Evolutionary conservation across 1,140 invertebrate species (phyloP), one percentile per base, ranked within the genome.

Genomic region (Pseudoatta argentina): DNA sequence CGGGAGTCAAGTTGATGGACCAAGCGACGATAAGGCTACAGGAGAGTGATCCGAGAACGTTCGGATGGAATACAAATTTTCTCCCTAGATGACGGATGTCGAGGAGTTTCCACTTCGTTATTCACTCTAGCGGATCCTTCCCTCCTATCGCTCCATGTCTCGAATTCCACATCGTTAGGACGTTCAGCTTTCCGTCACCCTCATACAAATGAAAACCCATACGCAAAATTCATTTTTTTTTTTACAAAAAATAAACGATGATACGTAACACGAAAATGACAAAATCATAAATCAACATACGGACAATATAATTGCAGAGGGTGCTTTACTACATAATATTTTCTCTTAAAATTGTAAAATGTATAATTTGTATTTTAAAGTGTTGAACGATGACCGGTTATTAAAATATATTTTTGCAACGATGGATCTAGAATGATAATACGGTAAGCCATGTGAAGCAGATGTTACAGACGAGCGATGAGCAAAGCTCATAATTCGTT

Each of bases 1-100:
- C 86, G 69, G 72, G 89, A 93, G 92, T 92, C 90, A 92, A 93
- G 90, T 93, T 93, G 93, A 93, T 93, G 91, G 92, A 91, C 92
- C 91, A 91, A 91, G 85, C 86, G 81, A 88, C 91, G 92, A 94
- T 93, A 93, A 93, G 92, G 91, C 91, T 92, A 91, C 88, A 82
- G 85, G 87, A 87, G 87, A 86, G 88, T 88, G 92, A 93, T 91
- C 87, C 90, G 44, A 61, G 66, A 71, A 83, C 59, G 81, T 77
- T 79, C 85, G 85, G 77, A 90, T 87, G 86, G 92, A 93, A 93
- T 94, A 94, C 90, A 93, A 92, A 93, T 93, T 93, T 88, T 89
- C 77, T 77, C 66, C 75, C 71, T 64, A 88, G 91, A 94, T 93
- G 92, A 94, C 88, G 87, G 89, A 94, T 94, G 91, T 83, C 88